phyloP scores from a whole-genome alignment of 2,888 invertebrate species.

The Disparrhopalites patrizii region DNA sequence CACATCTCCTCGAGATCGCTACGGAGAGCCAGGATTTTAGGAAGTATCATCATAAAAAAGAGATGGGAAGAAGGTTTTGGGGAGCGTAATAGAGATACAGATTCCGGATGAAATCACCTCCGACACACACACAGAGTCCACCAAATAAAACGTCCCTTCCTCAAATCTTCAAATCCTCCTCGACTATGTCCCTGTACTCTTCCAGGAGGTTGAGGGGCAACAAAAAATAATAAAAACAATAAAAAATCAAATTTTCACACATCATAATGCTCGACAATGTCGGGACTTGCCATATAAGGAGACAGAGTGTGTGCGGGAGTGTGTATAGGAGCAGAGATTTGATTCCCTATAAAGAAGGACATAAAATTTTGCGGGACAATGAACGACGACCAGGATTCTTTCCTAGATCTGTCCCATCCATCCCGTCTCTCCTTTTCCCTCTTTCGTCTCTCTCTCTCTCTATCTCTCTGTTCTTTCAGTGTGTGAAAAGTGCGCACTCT shows the following conservation, averaged over 20 bases:
- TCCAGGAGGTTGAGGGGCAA: neutral
- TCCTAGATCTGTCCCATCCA: neutral
- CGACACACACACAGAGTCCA: too few species aligned
- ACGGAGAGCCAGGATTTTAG: too few species aligned
- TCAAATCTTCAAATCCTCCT: slow-evolving; percentile 18
- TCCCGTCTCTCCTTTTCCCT: neutral
- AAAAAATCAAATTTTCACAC: too few species aligned
- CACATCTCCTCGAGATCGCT: too few species aligned
- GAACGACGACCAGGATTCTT: neutral
- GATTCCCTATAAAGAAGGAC: neutral
- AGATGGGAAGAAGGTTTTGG: too few species aligned
- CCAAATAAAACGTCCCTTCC: slow-evolving; percentile 13
- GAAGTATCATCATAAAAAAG: too few species aligned
- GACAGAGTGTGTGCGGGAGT: neutral
- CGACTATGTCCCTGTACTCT: neutral
- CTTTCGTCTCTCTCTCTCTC: too few species aligned
- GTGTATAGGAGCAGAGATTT: slow-evolving; percentile 10
- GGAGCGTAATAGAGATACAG: too few species aligned
- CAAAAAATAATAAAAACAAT: neutral
- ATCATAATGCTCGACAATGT: too few species aligned
- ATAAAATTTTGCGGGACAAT: slow-evolving; percentile 13
- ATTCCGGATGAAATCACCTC: too few species aligned
- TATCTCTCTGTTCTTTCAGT: neutral
- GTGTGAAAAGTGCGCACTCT: slow-evolving; percentile 4
- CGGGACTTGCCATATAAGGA: too few species aligned